Evolutionary conservation across 1,140 invertebrate genomes (phyloP).

Genomic region (Drosophila equinoxialis): DNA sequence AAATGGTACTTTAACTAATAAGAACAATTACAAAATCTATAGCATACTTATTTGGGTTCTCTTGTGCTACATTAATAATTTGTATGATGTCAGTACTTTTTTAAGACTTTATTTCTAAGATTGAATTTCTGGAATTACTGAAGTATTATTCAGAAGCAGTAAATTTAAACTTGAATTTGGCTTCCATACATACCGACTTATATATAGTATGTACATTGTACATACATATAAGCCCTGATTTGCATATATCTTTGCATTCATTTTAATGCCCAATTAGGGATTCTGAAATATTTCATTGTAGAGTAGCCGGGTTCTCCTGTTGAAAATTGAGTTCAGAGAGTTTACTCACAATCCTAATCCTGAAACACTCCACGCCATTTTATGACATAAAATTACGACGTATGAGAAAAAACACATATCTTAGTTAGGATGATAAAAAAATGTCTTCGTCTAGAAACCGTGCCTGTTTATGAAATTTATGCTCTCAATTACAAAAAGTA

Average conservation of each 20-base stretch:
- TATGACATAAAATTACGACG: conserved; percentile 37
- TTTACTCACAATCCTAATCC: conserved; percentile 9
- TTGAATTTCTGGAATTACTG: not conserved
- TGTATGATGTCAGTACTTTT: no score
- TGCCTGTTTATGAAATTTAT: conserved; percentile 53
- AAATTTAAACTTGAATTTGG: not conserved
- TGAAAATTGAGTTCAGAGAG: conserved; percentile 1
- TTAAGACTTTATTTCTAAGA: not conserved
- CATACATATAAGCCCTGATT: not conserved
- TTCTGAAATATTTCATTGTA: not conserved
- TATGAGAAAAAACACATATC: conserved; percentile 41
- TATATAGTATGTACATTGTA: no score
- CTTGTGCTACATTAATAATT: not conserved
- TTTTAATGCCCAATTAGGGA: conserved; percentile 4
- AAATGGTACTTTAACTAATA: no score
- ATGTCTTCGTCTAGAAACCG: not conserved
- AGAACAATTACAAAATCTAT: not conserved
- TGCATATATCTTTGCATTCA: not conserved
- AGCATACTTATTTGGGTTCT: not conserved
- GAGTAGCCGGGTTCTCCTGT: not conserved
- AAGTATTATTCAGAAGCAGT: not conserved
- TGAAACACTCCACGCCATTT: conserved; percentile 15
- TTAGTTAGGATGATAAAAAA: conserved; percentile 32
- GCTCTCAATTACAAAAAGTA: conserved; percentile 59
- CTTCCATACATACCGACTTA: not conserved